Evolutionary conservation across 2,113 vertebrate species (phyloP), one percentile per base, ranked within the genome.

Genomic region (Ibidorhyncha struthersii): DNA sequence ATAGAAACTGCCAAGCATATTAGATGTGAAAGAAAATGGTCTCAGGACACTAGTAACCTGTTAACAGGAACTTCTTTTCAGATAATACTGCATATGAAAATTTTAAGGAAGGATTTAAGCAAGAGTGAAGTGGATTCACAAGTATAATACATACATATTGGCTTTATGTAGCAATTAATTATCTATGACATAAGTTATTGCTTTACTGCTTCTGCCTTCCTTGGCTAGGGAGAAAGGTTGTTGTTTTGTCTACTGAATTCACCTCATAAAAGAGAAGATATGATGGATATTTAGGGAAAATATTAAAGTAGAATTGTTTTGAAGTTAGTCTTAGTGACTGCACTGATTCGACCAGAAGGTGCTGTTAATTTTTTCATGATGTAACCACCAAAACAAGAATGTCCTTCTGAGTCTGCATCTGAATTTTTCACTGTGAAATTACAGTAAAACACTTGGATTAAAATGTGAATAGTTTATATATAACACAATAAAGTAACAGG

Each of bases 401-500:
- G n/a, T 82, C 63, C 70, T 93, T 90, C 70, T 83, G 65, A 92
- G 58, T 73, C 63, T 83, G 38, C 4, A 45, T 50, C 41, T 79
- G n/a, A 77, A 55, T 96, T 97, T 96, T 49, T 93, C 43, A 62
- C 38, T 86, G n/a, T 82, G 38, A 79, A 91, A 96, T 86, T 91
- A 72, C 22, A 85, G 6, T 40, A 94, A 90, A 96, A 91, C 36
- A 87, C 7, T 71, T 73, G 43, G 43, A 94, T 82, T 91, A 93
- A 92, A 96, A 79, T 76, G n/a, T 89, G 63, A 93, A 41, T 76
- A 76, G 41, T 96, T 96, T 86, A 80, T 91, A 61, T 86, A 90
- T 73, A 92, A 89, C 19, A 56, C 43, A 92, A 56, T 65, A 94
- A 82, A 96, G 41, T 90, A 97, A 95, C 66, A 96, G 79, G 93